Evolutionary conservation across 2,113 vertebrate genomes (phyloP).

Genomic region (Strigops habroptila): DNA sequence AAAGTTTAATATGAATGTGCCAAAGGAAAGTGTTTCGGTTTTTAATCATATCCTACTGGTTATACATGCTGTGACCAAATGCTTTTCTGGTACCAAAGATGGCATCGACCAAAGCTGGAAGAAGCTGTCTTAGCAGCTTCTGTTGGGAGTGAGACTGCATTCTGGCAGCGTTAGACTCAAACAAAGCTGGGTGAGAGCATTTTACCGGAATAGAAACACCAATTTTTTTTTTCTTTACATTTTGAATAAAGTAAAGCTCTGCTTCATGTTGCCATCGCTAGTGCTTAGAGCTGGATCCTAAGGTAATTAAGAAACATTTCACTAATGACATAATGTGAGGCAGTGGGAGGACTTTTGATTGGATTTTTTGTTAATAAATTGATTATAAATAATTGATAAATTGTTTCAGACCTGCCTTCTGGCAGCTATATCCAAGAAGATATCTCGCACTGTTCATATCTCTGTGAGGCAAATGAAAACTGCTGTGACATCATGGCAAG

Average conservation of each 20-base stretch:
- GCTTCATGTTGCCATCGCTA: background rate
- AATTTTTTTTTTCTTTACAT: background rate
- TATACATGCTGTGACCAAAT: background rate
- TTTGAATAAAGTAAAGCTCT: background rate
- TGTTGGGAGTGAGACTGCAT: background rate
- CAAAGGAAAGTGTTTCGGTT: background rate
- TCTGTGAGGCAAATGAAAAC: constrained; percentile 85
- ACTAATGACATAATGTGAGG: background rate
- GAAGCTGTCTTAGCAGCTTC: background rate
- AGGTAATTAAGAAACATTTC: background rate
- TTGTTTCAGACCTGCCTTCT: constrained; percentile 86
- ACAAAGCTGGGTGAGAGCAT: background rate
- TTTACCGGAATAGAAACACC: background rate
- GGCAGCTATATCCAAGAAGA: constrained; percentile 96
- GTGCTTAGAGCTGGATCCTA: background rate
- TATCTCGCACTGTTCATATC: constrained; percentile 82
- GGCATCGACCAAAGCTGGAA: background rate
- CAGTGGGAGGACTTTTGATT: background rate
- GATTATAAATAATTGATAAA: background rate
- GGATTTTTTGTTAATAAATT: background rate
- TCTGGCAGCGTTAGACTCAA: background rate
- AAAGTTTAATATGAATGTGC: background rate
- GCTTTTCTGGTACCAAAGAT: background rate
- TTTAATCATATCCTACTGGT: background rate
- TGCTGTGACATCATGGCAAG: constrained; percentile 97